Conservation (phyloP, 2,888 invertebrate genomes). For the Melikaiella ostensackeni region DNA sequence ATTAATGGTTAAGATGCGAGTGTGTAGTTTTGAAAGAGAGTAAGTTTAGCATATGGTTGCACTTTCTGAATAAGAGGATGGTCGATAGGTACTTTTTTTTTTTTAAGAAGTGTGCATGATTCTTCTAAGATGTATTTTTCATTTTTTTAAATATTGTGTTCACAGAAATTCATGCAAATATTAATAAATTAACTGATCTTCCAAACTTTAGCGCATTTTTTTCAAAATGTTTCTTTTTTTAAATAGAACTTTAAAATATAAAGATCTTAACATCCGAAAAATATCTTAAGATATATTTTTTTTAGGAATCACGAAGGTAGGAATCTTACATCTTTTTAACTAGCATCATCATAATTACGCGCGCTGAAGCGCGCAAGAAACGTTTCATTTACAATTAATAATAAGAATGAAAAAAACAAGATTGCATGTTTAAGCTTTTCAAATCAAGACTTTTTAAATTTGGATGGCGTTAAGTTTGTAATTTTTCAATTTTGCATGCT, state of each 20-base stretch:
- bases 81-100: background rate
- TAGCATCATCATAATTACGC: too few species aligned
- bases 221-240: background rate
- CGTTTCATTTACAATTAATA: too few species aligned
- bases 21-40: background rate
- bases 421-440: too few species aligned
- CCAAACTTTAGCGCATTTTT: background rate
- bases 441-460: too few species aligned
- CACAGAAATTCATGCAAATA: constrained; percentile 25
- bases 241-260: background rate
- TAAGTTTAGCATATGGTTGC: constrained; percentile 19
- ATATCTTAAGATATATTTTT: too few species aligned
- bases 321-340: too few species aligned
- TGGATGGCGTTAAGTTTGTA: too few species aligned
- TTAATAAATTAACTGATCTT: constrained; percentile 39
- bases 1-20: constrained; percentile 20
- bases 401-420: too few species aligned
- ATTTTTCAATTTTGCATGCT: too few species aligned
- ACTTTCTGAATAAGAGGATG: constrained; percentile 5
- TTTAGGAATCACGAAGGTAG: too few species aligned
- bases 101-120: background rate
- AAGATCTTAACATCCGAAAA: too few species aligned
- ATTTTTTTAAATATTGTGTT: constrained; percentile 41
- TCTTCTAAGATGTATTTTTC: constrained; percentile 45
- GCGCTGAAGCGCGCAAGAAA: too few species aligned